Conservation (phyloP, 2,888 invertebrate genomes). For the Hirtodrosophila confusa region DNA sequence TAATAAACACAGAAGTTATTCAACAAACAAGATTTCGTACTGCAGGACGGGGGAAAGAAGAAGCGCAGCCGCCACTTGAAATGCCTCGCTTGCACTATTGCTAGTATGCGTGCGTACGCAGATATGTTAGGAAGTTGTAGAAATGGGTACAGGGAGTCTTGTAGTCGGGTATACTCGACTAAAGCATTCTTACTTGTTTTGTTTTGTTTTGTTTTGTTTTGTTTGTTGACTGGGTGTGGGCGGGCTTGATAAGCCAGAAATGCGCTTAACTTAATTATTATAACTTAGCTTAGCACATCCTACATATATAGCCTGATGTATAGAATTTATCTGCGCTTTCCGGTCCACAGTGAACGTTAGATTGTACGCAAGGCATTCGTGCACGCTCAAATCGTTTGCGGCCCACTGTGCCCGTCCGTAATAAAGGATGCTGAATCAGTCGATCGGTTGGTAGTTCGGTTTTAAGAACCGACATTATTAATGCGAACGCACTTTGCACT, state of each 20-base stretch:
- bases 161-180: too few relatives aligned
- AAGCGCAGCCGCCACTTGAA: too few relatives aligned
- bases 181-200: not conserved
- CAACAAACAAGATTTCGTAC: too few relatives aligned
- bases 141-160: too few relatives aligned
- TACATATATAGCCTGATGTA: not conserved
- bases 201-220: conserved; percentile 1
- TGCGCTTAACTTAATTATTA: conserved; percentile 19
- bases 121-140: too few relatives aligned
- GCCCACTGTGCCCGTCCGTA: conserved; percentile 34
- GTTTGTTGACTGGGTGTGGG: conserved; percentile 32
- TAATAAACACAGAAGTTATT: too few relatives aligned
- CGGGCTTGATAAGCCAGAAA: conserved; percentile 35
- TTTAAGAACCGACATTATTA: conserved; percentile 26
- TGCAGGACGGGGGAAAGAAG: too few relatives aligned
- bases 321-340: conserved; percentile 31
- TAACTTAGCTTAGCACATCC: conserved; percentile 7
- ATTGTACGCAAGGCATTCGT: conserved; percentile 5
- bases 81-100: not conserved
- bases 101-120: too few relatives aligned
- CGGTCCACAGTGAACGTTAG: conserved; percentile 41
- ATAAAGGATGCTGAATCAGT: conserved; percentile 39
- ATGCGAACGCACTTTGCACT: conserved; percentile 40
- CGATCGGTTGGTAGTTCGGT: conserved; percentile 1
- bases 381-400: conserved; percentile 24